Base-by-base conservation (phyloP, 2,888 invertebrate species). In the Salpingus planirostris region DNA sequence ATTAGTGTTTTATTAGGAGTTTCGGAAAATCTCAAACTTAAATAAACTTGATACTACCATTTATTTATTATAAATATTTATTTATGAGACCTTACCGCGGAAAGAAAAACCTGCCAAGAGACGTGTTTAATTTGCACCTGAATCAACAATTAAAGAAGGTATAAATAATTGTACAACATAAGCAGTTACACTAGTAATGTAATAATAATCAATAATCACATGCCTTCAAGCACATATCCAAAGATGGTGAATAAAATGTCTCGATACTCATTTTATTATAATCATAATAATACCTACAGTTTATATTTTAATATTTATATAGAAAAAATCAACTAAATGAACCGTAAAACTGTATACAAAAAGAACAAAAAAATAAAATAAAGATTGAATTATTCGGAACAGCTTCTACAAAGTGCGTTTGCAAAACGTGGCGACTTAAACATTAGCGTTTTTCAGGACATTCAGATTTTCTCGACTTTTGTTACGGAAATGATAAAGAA, bases 401-500 rank as follows among this genome's bases (percentile, higher is more conserved):
- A 34, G 31, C 33, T 33, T 33, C 29, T 18, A n/a, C 18, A 35
- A 35, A 39, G 33, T 40, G 40, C 36, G 38, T 32, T 41, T 34
- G 36, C 36, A 36, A 35, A n/a, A n/a, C n/a, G n/a, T n/a, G n/a
- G n/a, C n/a, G n/a, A n/a, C 8, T 8, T 18, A 6, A 5, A 18
- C 8, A 8, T 18, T 18, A 18, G 18, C 18, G 8, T 18, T n/a
- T n/a, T n/a, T n/a, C n/a, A 18, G 36, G 36, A 43, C 38, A 41
- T 39, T 33, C 38, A 43, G 40, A 43, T 38, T 42, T 31, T 38
- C n/a, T n/a, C n/a, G n/a, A n/a, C n/a, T n/a, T n/a, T n/a, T n/a
- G n/a, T n/a, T n/a, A 37, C 30, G 31, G 31, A 36, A 38, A 44
- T 34, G 23, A 38, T 33, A 42, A 39, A 37, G 36, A 36, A 47